Percentiles rank a stretch among this genome's conserved stretches.
Evolutionary conservation across 2,888 invertebrate genomes (phyloP).

Genomic region (Nemotelus nigrinus): DNA sequence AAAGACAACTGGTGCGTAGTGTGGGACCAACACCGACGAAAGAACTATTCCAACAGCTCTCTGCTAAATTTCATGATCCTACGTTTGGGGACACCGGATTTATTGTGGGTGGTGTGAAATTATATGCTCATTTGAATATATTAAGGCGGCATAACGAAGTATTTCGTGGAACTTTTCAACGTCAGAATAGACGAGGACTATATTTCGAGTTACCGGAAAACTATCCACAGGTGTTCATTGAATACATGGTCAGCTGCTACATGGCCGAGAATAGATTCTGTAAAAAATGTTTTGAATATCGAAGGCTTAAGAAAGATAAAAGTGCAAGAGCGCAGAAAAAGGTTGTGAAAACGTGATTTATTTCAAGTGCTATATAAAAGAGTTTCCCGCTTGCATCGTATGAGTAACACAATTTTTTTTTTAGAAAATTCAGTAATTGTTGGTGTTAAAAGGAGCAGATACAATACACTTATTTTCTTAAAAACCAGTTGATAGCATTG

Average conservation of each 20-base stretch:
- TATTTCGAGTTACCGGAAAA: background rate
- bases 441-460: no score
- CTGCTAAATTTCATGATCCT: background rate
- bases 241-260: background rate
- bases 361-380: no score
- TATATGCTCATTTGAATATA: background rate
- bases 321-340: no score
- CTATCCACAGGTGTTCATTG: background rate
- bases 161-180: background rate
- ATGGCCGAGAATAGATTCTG: background rate
- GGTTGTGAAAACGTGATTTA: no score
- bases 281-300: no score
- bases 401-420: no score
- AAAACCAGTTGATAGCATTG: no score
- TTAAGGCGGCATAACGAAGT: background rate
- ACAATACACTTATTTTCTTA: no score
- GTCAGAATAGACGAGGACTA: background rate
- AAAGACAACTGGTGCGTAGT: background rate
- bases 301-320: no score
- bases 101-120: conserved; percentile 12
- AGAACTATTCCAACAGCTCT: background rate
- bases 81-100: background rate
- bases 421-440: no score
- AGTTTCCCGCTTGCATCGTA: no score
- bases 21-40: no score